Percentiles rank a stretch among this genome's conserved stretches.
Evolutionary conservation across 2,113 vertebrate species (phyloP).

Genomic region (Salvelinus alpinus): DNA sequence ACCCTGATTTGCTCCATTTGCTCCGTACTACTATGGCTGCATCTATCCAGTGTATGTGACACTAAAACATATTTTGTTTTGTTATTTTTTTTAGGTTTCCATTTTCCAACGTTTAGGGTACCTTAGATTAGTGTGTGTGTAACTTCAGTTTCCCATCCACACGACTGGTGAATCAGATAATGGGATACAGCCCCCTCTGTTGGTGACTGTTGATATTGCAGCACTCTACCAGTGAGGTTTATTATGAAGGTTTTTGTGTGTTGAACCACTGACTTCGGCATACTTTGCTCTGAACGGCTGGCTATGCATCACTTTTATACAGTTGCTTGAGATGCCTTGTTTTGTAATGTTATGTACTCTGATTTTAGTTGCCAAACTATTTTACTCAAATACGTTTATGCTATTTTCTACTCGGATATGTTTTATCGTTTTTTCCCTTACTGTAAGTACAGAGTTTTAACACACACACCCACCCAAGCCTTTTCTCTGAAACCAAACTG

Average conservation of each 20-base stretch:
- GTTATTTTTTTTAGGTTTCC: too few relatives aligned
- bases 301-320: conserved; percentile 90
- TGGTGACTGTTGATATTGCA: conserved; percentile 35
- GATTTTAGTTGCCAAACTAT: conserved; percentile 80
- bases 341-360: conserved; percentile 58
- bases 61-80: too few relatives aligned
- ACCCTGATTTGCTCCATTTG: too few relatives aligned
- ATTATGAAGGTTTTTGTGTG: conserved; percentile 39
- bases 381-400: conserved; percentile 70
- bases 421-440: conserved; percentile 53
- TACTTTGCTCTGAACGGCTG: conserved; percentile 72
- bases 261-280: conserved; percentile 59
- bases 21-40: too few relatives aligned
- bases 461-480: conserved; percentile 19
- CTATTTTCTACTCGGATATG: conserved; percentile 61
- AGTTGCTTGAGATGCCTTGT: conserved; percentile 80
- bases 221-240: conserved; percentile 42
- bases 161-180: conserved; percentile 46
- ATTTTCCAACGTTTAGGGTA: conserved; percentile 36
- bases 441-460: conserved; percentile 52
- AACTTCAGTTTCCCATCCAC: conserved; percentile 50
- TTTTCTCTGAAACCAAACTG: conserved; percentile 80
- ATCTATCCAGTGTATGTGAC: too few relatives aligned
- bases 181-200: conserved; percentile 46
- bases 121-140: not conserved